These are phyloP conservation scores for Sylvia borin DNA, from an alignment of 2,797 vertebrate species.

Conservation along the genomic window DNA sequence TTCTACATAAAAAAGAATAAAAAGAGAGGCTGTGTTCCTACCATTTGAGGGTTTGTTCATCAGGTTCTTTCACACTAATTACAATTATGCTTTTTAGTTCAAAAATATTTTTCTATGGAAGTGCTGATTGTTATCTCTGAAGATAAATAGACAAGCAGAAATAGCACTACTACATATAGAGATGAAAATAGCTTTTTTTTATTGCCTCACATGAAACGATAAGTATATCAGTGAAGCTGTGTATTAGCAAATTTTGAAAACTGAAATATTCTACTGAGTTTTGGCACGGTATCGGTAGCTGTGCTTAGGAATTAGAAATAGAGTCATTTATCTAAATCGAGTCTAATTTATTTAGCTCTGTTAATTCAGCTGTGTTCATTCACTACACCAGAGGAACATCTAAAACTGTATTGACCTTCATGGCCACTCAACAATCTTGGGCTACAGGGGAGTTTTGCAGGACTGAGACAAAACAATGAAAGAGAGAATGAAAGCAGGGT, in stretches of 20 bases:
- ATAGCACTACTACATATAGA: conserved; percentile 6
- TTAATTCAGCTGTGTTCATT: conserved; percentile 13
- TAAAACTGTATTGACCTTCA: neutral
- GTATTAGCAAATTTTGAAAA: neutral
- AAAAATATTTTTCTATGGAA: conserved; percentile 28
- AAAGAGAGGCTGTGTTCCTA: neutral
- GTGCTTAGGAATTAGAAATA: neutral
- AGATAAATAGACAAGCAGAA: conserved; percentile 17
- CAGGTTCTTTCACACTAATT: conserved; percentile 30
- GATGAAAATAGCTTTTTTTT: conserved; percentile 3
- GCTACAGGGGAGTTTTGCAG: neutral
- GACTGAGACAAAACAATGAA: neutral
- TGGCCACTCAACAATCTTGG: accelerated
- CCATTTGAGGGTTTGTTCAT: conserved; percentile 6
- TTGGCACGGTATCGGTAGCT: neutral
- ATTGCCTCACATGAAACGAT: neutral
- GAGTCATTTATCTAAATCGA: neutral
- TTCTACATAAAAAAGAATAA: neutral
- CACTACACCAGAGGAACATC: neutral
- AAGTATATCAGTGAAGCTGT: neutral
- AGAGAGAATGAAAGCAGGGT: neutral
- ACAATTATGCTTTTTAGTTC: neutral
- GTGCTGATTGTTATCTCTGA: neutral
- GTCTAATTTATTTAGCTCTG: neutral
- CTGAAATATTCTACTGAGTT: neutral